Percentiles rank a stretch among this genome's conserved stretches.
Conservation (phyloP, 2,888 invertebrate genomes). For the Dysmachus trigonus region DNA sequence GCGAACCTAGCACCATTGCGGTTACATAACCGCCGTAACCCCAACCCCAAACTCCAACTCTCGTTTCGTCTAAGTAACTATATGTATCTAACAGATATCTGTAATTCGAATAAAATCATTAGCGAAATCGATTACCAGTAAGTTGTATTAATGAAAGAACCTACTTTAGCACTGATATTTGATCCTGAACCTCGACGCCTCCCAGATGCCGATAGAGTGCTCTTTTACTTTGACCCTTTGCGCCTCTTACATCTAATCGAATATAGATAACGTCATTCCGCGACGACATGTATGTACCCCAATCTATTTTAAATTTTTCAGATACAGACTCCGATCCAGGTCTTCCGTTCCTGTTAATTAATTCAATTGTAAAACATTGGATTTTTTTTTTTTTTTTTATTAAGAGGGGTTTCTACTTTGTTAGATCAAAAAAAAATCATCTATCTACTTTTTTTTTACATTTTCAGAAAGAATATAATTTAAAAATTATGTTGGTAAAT, state of each 20-base stretch:
- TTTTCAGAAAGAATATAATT: too few relatives aligned
- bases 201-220: slow-evolving; percentile 85
- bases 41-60: slow-evolving; percentile 96
- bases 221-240: slow-evolving; percentile 81
- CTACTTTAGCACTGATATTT: slow-evolving; percentile 82
- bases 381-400: neutral
- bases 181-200: slow-evolving; percentile 91
- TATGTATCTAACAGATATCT: slow-evolving; percentile 83
- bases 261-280: slow-evolving; percentile 91
- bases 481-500: too few relatives aligned
- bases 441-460: too few relatives aligned
- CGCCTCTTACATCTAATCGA: slow-evolving; percentile 89
- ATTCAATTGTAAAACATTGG: neutral
- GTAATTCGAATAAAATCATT: slow-evolving; percentile 41
- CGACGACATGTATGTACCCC: slow-evolving; percentile 93
- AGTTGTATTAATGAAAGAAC: neutral
- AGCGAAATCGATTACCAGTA: neutral
- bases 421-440: too few relatives aligned
- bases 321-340: slow-evolving; percentile 92
- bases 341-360: slow-evolving; percentile 78
- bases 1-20: slow-evolving; percentile 87
- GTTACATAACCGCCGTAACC: slow-evolving; percentile 94
- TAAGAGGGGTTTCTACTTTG: too few relatives aligned
- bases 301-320: slow-evolving; percentile 85
- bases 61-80: slow-evolving; percentile 84